These are phyloP conservation scores for Cotesia congregata DNA, from an alignment of 2,888 invertebrate genomes.

Conservation along the genomic window DNA sequence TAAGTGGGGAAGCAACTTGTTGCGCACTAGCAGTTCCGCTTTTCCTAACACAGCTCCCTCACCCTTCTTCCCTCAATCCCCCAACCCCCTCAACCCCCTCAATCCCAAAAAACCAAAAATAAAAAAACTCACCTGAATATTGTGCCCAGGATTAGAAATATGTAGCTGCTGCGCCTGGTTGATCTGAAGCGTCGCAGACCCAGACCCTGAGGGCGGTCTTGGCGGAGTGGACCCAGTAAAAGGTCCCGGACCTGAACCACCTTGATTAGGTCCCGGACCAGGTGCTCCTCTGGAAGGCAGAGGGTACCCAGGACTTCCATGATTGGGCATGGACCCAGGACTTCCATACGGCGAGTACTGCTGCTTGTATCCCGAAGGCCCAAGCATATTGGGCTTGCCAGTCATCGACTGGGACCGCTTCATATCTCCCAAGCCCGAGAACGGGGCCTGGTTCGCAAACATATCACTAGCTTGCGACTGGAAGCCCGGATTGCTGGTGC, in stretches of 20 bases:
- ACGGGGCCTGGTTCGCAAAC: constrained; percentile 61
- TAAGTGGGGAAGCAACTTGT: constrained; percentile 64
- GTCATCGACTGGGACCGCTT: constrained; percentile 70
- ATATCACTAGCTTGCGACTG: constrained; percentile 55
- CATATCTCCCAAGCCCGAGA: constrained; percentile 61
- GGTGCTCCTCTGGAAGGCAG: constrained; percentile 67
- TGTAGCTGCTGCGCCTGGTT: constrained; percentile 91
- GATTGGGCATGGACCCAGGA: constrained; percentile 75
- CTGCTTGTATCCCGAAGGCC: constrained; percentile 71
- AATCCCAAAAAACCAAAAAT: not conserved
- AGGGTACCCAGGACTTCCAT: constrained; percentile 73
- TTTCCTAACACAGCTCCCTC: constrained; percentile 35
- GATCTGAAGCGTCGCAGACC: constrained; percentile 81
- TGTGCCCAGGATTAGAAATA: constrained; percentile 85
- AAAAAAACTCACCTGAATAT: constrained; percentile 79
- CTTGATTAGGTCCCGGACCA: constrained; percentile 67
- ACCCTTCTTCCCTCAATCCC: constrained; percentile 8
- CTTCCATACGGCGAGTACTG: constrained; percentile 80
- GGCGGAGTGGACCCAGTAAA: constrained; percentile 72
- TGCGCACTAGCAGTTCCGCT: constrained; percentile 58
- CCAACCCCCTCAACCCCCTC: not conserved
- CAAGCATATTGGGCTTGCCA: constrained; percentile 65
- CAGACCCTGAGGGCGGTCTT: constrained; percentile 73
- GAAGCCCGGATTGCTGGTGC: constrained; percentile 49
- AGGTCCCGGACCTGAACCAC: constrained; percentile 68